Evolutionary conservation across 2,888 invertebrate species (phyloP).

Genomic region (Aplocera efformata): DNA sequence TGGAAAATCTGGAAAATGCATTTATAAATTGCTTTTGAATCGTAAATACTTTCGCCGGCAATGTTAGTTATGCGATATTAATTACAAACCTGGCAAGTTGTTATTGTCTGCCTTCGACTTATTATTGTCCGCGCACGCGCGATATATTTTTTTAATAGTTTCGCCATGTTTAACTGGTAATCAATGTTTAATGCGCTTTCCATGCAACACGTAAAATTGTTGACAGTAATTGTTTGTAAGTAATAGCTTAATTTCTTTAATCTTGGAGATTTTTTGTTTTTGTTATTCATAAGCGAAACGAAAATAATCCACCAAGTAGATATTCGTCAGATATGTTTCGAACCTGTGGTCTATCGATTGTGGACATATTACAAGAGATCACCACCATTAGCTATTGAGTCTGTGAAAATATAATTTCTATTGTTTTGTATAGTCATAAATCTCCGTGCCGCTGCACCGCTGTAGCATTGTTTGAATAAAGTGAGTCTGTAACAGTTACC

Average conservation of each 20-base stretch:
- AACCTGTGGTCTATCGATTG: too few relatives aligned
- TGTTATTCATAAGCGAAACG: too few relatives aligned
- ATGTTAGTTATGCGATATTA: slow-evolving; percentile 53
- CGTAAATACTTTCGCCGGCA: slow-evolving; percentile 66
- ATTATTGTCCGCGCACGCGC: slow-evolving; percentile 32
- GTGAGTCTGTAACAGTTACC: slow-evolving; percentile 58
- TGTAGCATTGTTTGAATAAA: slow-evolving; percentile 41
- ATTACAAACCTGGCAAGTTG: slow-evolving; percentile 46
- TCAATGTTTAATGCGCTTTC: slow-evolving; percentile 21
- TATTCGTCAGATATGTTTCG: too few relatives aligned
- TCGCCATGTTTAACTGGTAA: slow-evolving; percentile 20
- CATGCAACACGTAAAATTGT: slow-evolving; percentile 17
- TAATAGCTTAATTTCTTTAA: too few relatives aligned
- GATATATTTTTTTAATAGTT: slow-evolving; percentile 27
- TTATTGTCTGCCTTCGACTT: slow-evolving; percentile 29
- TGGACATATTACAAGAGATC: too few relatives aligned
- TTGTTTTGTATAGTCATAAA: slow-evolving; percentile 7
- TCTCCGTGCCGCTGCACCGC: slow-evolving; percentile 3
- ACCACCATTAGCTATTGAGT: slow-evolving; percentile 1
- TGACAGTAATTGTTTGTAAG: too few relatives aligned
- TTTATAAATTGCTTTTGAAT: slow-evolving; percentile 59
- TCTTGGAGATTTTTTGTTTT: too few relatives aligned
- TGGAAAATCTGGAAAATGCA: slow-evolving; percentile 66
- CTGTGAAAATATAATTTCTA: not conserved
- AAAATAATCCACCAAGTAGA: too few relatives aligned